These are phyloP conservation scores for Crotalus tigris DNA, from an alignment of 2,113 vertebrate species.

Conservation along the genomic window DNA sequence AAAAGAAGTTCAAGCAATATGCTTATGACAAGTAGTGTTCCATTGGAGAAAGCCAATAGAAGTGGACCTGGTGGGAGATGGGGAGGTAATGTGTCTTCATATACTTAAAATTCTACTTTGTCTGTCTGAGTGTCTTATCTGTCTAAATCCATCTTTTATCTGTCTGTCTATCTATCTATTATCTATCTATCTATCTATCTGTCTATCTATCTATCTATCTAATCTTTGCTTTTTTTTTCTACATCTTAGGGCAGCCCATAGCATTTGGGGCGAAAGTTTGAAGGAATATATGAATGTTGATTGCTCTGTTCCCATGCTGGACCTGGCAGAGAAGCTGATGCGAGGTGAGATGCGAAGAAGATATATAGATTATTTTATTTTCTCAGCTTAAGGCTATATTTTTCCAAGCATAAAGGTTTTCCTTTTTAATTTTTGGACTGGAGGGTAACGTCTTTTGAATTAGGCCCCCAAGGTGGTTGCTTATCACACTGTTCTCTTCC, in stretches of 20 bases:
- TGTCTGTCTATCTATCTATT: too few species aligned
- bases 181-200: too few species aligned
- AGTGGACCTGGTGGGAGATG: not conserved
- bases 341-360: conserved; percentile 57
- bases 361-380: not conserved
- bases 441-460: not conserved
- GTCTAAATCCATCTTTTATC: too few species aligned
- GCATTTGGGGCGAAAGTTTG: conserved; percentile 75
- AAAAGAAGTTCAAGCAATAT: not conserved
- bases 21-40: not conserved
- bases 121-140: too few species aligned
- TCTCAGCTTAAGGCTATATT: too few species aligned
- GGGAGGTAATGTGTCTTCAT: not conserved
- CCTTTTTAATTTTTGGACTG: not conserved
- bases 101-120: not conserved
- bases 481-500: not conserved
- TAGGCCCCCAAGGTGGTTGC: not conserved
- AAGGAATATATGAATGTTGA: conserved; percentile 85
- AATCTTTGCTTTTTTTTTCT: conserved; percentile 23
- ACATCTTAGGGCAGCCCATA: conserved; percentile 77
- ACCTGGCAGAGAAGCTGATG: conserved; percentile 77
- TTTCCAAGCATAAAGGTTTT: not conserved
- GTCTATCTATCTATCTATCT: not conserved
- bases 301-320: conserved; percentile 79
- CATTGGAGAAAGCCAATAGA: not conserved